Conservation (phyloP, 2,888 invertebrate genomes). For the Meta bourneti region DNA sequence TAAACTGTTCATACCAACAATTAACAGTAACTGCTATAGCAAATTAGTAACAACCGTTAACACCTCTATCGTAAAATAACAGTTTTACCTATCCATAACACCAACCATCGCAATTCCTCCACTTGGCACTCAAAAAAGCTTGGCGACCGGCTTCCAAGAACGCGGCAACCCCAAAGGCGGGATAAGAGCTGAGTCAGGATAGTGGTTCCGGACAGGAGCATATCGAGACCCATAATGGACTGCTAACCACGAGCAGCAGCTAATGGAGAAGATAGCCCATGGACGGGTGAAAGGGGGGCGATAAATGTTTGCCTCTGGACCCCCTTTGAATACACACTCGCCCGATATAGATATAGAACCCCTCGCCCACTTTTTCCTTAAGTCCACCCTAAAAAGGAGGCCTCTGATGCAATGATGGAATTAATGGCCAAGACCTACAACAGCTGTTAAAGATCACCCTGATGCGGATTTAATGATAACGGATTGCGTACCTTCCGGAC, state of each 20-base stretch:
- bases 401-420: conserved; percentile 63
- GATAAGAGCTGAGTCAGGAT: conserved; percentile 62
- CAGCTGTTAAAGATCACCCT: conserved; percentile 68
- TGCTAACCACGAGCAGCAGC: conserved; percentile 70
- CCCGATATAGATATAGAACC: background rate
- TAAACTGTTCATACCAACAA: too few relatives aligned
- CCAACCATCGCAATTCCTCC: too few relatives aligned
- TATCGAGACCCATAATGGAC: conserved; percentile 68
- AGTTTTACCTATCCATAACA: too few relatives aligned
- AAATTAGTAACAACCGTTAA: too few relatives aligned
- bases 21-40: too few relatives aligned
- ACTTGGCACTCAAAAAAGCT: background rate
- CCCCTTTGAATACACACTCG: conserved; percentile 65
- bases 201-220: conserved; percentile 65
- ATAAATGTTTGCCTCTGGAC: conserved; percentile 61
- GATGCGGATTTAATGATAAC: conserved; percentile 67
- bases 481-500: conserved; percentile 51
- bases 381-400: conserved; percentile 39
- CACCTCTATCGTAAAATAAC: too few relatives aligned
- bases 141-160: conserved; percentile 40
- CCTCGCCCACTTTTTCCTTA: conserved; percentile 40
- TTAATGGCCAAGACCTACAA: conserved; percentile 62
- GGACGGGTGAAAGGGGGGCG: conserved; percentile 37
- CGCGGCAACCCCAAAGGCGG: conserved; percentile 43
- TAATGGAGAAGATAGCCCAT: conserved; percentile 74